A percentile compares a stretch with the other conserved stretches of the same genome.
Evolutionary conservation across 2,797 vertebrate genomes (phyloP).

Genomic region (Euphonia xanthogaster): DNA sequence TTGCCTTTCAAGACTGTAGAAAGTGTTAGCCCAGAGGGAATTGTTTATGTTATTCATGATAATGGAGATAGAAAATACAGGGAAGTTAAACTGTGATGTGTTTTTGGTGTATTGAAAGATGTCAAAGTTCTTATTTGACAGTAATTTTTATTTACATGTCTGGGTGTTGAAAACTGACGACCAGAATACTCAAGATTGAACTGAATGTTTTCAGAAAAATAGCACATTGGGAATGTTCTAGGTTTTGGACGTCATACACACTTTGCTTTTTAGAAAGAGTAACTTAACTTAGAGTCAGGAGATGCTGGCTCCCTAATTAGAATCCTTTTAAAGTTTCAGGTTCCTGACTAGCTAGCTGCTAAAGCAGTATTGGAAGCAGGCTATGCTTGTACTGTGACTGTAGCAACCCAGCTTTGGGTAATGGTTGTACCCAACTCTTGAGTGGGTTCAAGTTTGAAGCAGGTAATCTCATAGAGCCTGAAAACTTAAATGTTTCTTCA

Average conservation of each 20-base stretch:
- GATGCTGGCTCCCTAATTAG: not conserved
- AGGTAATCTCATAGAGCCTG: not conserved
- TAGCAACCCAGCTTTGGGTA: not conserved
- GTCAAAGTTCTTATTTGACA: not conserved
- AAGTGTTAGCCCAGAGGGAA: not conserved
- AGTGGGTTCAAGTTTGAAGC: not conserved
- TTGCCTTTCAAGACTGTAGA: not conserved
- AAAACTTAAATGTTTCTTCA: not conserved
- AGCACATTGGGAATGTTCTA: not conserved
- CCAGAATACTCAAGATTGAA: not conserved
- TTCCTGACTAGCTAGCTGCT: not conserved
- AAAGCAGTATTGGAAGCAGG: not conserved
- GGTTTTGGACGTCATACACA: not conserved
- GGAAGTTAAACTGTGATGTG: not conserved
- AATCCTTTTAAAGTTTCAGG: not conserved
- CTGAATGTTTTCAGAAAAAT: not conserved
- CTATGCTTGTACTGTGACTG: not conserved
- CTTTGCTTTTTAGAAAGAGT: not conserved
- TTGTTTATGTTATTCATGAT: not conserved
- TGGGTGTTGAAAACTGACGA: not conserved
- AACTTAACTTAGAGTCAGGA: not conserved
- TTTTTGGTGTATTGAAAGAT: not conserved
- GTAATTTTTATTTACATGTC: not conserved
- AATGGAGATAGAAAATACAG: not conserved
- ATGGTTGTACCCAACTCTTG: not conserved